A percentile compares a stretch with the other conserved stretches of the same genome.
Evolutionary conservation across 2,797 vertebrate species (phyloP).

Genomic region (Chiloscyllium punctatum): DNA sequence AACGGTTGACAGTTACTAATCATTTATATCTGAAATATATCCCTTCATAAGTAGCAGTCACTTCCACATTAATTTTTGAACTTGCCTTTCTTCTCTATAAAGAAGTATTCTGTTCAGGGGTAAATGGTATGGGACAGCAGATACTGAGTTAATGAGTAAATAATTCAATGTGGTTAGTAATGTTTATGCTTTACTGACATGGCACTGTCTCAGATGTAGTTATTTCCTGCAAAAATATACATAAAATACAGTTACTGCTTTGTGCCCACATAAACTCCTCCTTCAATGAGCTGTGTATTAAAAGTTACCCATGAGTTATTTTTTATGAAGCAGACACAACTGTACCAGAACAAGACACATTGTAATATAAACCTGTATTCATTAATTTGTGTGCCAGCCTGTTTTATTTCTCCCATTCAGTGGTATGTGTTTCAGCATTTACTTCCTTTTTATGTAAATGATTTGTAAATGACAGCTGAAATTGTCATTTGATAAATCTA

Average conservation of each 20-base stretch:
- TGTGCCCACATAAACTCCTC: conserved; percentile 73
- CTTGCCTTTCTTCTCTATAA: conserved; percentile 28
- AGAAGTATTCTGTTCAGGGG: conserved; percentile 17
- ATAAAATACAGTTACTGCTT: conserved; percentile 57
- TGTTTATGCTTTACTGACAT: conserved; percentile 38
- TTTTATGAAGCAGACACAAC: conserved; percentile 73
- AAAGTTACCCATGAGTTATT: conserved; percentile 69
- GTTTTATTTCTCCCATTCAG: conserved; percentile 73
- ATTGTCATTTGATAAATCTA: conserved; percentile 25
- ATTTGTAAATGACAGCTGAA: conserved; percentile 41
- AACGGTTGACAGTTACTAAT: conserved; percentile 25
- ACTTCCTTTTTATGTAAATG: conserved; percentile 85
- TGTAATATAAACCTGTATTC: conserved; percentile 94
- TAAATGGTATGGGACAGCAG: conserved; percentile 14
- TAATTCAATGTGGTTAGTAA: conserved; percentile 37
- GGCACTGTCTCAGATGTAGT: conserved; percentile 36
- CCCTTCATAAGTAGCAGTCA: conserved; percentile 33
- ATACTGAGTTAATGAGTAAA: conserved; percentile 35
- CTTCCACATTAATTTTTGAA: conserved; percentile 34
- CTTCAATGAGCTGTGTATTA: conserved; percentile 70
- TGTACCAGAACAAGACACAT: conserved; percentile 88
- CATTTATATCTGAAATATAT: conserved; percentile 31
- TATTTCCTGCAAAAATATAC: conserved; percentile 60
- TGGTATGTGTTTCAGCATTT: conserved; percentile 91
- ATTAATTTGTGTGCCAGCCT: conserved; percentile 78